phyloP scores from a whole-genome alignment of 64 coral and sea anemone species.

The Stichodactyla helianthus region DNA sequence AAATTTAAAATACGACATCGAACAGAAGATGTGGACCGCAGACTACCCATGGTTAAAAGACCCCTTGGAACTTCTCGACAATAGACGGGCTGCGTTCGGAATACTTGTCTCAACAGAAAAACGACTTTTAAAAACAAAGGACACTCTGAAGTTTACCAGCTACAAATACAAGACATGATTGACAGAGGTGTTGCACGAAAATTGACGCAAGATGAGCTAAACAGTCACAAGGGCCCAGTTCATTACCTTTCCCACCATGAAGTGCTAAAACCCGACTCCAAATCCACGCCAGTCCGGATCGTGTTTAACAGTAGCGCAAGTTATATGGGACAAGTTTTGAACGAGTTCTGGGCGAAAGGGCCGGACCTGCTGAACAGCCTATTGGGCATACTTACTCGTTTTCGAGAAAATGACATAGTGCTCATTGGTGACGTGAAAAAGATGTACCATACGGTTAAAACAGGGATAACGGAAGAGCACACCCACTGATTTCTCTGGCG shows the following conservation, averaged over 20 bases:
- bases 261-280: conserved; percentile 45
- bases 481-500: conserved; percentile 23
- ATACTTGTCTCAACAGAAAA: conserved; percentile 48
- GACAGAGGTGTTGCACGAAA: conserved; percentile 38
- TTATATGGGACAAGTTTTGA: conserved; percentile 39
- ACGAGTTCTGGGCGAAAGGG: conserved; percentile 42
- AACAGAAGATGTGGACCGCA: conserved; percentile 17
- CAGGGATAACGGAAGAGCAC: neutral
- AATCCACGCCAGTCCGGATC: conserved; percentile 43
- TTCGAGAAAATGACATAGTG: conserved; percentile 43
- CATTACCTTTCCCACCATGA: conserved; percentile 47
- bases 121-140: conserved; percentile 24
- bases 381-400: conserved; percentile 32
- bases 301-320: conserved; percentile 50
- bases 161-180: conserved; percentile 55
- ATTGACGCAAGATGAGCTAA: conserved; percentile 41
- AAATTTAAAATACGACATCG: conserved; percentile 22
- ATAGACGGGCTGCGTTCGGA: conserved; percentile 24
- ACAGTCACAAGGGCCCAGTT: conserved; percentile 47
- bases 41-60: conserved; percentile 52
- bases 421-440: conserved; percentile 30
- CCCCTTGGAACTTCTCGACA: conserved; percentile 21
- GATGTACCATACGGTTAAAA: conserved; percentile 32
- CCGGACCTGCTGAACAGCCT: conserved; percentile 10
- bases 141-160: conserved; percentile 37